Evolutionary conservation across 2,888 invertebrate genomes (phyloP).

Genomic region (Volucella inflata): DNA sequence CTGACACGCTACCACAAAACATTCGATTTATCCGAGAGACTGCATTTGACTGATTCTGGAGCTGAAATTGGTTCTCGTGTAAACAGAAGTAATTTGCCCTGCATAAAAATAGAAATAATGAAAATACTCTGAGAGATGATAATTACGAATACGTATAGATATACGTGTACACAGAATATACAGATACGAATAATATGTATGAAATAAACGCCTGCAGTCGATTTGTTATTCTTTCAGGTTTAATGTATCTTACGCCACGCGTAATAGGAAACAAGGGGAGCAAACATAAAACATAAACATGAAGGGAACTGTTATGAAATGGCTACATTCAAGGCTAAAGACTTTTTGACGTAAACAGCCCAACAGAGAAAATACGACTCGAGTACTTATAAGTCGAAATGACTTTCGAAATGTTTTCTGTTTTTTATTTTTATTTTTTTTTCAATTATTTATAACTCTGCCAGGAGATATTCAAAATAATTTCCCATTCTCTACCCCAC

Average conservation of each 20-base stretch:
- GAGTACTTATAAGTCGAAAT: background rate
- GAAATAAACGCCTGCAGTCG: slow-evolving; percentile 44
- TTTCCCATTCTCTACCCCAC: background rate
- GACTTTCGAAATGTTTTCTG: slow-evolving; percentile 20
- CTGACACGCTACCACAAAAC: slow-evolving; percentile 74
- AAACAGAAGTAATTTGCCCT: slow-evolving; percentile 78
- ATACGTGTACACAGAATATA: background rate
- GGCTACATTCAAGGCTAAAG: slow-evolving; percentile 38
- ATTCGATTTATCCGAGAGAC: slow-evolving; percentile 78
- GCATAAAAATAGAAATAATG: slow-evolving; percentile 74
- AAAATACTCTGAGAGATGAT: slow-evolving; percentile 49
- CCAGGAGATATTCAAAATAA: slow-evolving; percentile 3
- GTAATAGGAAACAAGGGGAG: slow-evolving; percentile 28
- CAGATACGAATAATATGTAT: too few relatives aligned
- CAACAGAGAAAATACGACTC: background rate
- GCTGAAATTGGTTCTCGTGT: slow-evolving; percentile 75
- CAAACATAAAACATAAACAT: slow-evolving; percentile 3
- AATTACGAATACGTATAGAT: slow-evolving; percentile 47
- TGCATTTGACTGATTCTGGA: slow-evolving; percentile 77
- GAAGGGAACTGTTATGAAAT: slow-evolving; percentile 23
- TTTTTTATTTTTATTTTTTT: slow-evolving; percentile 15
- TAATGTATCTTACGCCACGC: slow-evolving; percentile 30
- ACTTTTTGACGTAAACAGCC: slow-evolving; percentile 4
- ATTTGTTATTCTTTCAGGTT: slow-evolving; percentile 32
- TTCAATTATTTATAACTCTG: slow-evolving; percentile 5